These are phyloP conservation scores for Antheraea mylitta DNA, from an alignment of 1,140 invertebrate species.

Conservation along the genomic window DNA sequence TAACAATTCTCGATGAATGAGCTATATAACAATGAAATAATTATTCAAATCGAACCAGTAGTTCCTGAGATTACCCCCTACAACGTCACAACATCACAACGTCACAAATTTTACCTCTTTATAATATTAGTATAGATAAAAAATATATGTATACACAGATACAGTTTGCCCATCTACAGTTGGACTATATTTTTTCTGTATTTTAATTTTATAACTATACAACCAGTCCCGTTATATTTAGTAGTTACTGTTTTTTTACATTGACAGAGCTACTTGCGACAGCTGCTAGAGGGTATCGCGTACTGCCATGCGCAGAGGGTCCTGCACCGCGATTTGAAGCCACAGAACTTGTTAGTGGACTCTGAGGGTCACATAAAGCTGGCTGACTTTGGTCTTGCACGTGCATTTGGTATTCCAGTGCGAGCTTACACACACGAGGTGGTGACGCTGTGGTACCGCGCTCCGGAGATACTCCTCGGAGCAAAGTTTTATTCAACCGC, in stretches of 20 bases:
- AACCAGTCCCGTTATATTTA: not conserved
- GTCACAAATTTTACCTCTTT: too few relatives aligned
- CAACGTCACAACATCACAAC: too few relatives aligned
- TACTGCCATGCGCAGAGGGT: constrained; percentile 96
- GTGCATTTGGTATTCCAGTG: constrained; percentile 91
- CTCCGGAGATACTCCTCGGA: constrained; percentile 96
- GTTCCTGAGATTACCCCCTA: too few relatives aligned
- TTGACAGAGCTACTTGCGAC: constrained; percentile 89
- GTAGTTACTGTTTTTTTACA: not conserved
- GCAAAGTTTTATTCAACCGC: constrained; percentile 93
- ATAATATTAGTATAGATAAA: too few relatives aligned
- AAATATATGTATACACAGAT: too few relatives aligned
- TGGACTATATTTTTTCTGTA: too few relatives aligned
- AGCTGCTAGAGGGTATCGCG: constrained; percentile 93
- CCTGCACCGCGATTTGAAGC: constrained; percentile 94
- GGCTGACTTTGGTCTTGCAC: constrained; percentile 94
- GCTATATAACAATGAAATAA: too few relatives aligned
- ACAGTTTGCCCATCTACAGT: too few relatives aligned
- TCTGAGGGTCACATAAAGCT: constrained; percentile 90
- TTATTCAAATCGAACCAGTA: too few relatives aligned
- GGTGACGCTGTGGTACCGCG: constrained; percentile 97
- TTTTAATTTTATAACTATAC: too few relatives aligned
- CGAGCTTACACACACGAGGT: constrained; percentile 96
- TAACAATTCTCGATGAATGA: too few relatives aligned
- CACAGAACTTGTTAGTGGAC: constrained; percentile 94